Base-by-base conservation (phyloP, 2,113 vertebrate genomes). In the Dryoscopus gambensis region DNA sequence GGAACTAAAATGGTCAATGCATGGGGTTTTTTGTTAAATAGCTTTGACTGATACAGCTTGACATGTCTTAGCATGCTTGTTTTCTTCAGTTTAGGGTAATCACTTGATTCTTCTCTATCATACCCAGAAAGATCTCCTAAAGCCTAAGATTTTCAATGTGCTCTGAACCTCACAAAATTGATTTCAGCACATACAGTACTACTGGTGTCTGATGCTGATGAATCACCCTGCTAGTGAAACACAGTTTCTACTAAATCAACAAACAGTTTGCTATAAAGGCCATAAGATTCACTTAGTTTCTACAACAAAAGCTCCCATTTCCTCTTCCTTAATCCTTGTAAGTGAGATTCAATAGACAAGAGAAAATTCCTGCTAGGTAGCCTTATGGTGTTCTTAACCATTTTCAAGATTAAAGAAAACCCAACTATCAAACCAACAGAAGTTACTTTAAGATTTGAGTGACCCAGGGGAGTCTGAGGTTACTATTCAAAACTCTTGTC, bases 161-260 rank as follows among this genome's bases (percentile, higher is more conserved):
- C 68, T 95, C 74, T 67, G 78, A 92, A 90, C 95, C 77, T 95
- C 96, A 95, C 67, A 97, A 97, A 98, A 98, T 97, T 97, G 97
- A 97, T 98, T 98, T 98, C 97, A 84, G 93, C 86, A 93, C 91
- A 87, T 77, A 74, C 68, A 67, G 86, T 91, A 95, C 86, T 87
- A 64, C 89, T 93, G 90, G 71, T 96, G 95, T 89, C 91, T 97
- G 89, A 93, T 93, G 68, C 91, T 98, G 97, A 98, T 97, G 94
- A 98, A 98, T 98, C 93, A 92, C 88, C 65, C 93, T 96, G 85
- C 93, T 97, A 93, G 91, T 74, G 95, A 98, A 98, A 98, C 93
- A 96, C 96, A 97, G 96, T 98, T 97, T 98, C 97, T 94, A 96
- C 96, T 97, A 98, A 98, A 98, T 98, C 97, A 98, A 98, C 97